Conservation (phyloP, 1,140 invertebrate species). For the Microplitis demolitor region DNA sequence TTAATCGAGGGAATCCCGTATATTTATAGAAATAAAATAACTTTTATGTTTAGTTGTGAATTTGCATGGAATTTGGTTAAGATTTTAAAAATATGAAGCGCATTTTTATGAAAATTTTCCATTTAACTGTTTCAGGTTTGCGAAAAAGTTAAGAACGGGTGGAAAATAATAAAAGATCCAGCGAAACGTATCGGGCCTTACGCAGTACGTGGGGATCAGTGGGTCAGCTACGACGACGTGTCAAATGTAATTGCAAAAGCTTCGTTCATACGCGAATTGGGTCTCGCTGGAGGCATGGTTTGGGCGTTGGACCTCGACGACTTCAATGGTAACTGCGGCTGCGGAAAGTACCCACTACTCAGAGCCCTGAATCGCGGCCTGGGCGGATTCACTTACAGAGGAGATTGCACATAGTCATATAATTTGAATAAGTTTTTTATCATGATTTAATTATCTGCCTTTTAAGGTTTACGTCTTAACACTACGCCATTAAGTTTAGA, state of each 20-base stretch:
- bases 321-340: conserved; percentile 69
- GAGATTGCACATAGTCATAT: conserved; percentile 5
- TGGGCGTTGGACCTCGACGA: conserved; percentile 84
- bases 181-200: conserved; percentile 74
- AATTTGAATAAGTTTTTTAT: neutral
- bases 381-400: neutral
- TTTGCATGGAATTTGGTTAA: too few species aligned
- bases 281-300: conserved; percentile 77
- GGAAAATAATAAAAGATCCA: conserved; percentile 70
- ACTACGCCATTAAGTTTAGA: neutral
- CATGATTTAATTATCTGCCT: too few species aligned
- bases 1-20: too few species aligned
- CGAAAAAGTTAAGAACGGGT: conserved; percentile 65
- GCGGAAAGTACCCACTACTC: conserved; percentile 66
- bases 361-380: conserved; percentile 56
- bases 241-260: conserved; percentile 65
- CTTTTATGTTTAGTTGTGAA: too few species aligned
- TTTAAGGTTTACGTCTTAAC: too few species aligned
- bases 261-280: conserved; percentile 64
- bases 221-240: conserved; percentile 82
- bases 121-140: conserved; percentile 64
- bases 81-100: too few species aligned
- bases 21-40: too few species aligned
- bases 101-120: too few species aligned
- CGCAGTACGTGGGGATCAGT: conserved; percentile 74